Conservation (phyloP, 2,888 invertebrate genomes). For the Drosophila vallismaia region DNA sequence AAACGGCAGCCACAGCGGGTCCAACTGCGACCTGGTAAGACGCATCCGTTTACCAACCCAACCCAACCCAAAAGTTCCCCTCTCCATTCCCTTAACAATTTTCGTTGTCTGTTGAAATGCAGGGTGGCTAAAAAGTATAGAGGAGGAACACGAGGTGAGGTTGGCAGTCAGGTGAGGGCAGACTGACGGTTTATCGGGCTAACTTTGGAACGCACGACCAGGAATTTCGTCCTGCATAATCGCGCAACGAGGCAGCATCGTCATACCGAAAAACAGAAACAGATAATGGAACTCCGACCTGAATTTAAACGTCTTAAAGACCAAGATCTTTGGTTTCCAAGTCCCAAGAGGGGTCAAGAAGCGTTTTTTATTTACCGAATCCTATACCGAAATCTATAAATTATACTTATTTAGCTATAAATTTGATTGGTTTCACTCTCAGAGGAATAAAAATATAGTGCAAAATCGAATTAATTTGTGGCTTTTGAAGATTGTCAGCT, state of each 20-base stretch:
- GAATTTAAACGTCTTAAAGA: slow-evolving; percentile 10
- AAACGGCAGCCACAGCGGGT: slow-evolving; percentile 59
- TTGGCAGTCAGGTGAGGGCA: neutral
- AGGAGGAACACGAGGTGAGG: neutral
- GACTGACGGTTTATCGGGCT: slow-evolving; percentile 25
- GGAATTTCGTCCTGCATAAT: slow-evolving; percentile 54
- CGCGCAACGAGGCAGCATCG: slow-evolving; percentile 13
- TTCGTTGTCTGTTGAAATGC: slow-evolving; percentile 76
- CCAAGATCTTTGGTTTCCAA: no score
- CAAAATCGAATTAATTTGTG: no score
- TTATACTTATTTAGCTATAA: no score
- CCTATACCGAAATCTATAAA: no score
- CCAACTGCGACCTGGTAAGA: slow-evolving; percentile 55
- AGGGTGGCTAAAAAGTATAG: slow-evolving; percentile 18
- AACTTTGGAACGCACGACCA: slow-evolving; percentile 40
- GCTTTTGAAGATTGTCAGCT: no score
- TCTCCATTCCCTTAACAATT: slow-evolving; percentile 41
- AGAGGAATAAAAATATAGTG: no score
- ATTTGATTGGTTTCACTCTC: no score
- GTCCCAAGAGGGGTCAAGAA: no score
- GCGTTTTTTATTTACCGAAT: no score
- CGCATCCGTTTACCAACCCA: slow-evolving; percentile 37
- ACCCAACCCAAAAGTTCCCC: slow-evolving; percentile 1
- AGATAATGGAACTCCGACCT: slow-evolving; percentile 4
- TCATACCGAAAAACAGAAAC: slow-evolving; percentile 7